Percentiles rank a stretch among this genome's conserved stretches.
These are phyloP conservation scores for Coleophora flavipennella DNA, from an alignment of 2,888 invertebrate species.

Conservation along the genomic window DNA sequence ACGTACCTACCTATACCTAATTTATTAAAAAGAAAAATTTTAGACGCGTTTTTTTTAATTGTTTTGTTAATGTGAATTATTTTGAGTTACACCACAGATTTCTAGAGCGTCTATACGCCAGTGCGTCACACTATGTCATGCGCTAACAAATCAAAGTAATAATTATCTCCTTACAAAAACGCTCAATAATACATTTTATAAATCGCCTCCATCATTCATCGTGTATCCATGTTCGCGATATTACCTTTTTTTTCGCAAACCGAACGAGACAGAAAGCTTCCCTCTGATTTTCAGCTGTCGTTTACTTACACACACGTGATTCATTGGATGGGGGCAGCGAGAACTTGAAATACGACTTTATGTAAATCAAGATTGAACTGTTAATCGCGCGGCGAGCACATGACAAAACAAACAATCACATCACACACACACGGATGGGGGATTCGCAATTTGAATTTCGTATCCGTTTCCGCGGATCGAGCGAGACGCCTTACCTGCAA, in stretches of 20 bases:
- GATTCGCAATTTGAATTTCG: slow-evolving; percentile 42
- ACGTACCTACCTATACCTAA: no score
- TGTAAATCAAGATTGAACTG: slow-evolving; percentile 47
- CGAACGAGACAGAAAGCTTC: slow-evolving; percentile 30
- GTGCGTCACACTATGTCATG: no score
- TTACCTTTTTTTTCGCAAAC: not conserved
- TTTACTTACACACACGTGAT: slow-evolving; percentile 34
- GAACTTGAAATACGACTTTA: slow-evolving; percentile 57
- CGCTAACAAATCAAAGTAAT: no score
- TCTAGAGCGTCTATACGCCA: no score
- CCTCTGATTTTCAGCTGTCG: slow-evolving; percentile 54
- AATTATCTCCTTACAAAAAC: not conserved
- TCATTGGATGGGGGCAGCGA: slow-evolving; percentile 25
- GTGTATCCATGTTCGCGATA: not conserved
- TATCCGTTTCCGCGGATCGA: slow-evolving; percentile 33
- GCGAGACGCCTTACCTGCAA: slow-evolving; percentile 54
- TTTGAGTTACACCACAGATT: no score
- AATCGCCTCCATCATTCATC: slow-evolving; percentile 1
- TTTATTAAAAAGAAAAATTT: no score
- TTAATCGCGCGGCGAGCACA: slow-evolving; percentile 44
- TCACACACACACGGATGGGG: slow-evolving; percentile 32
- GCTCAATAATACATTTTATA: not conserved
- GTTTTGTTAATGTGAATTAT: no score
- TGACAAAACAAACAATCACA: slow-evolving; percentile 49
- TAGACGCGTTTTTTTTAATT: no score